Conservation (phyloP, 2,797 vertebrate genomes). For the Tachyglossus aculeatus region DNA sequence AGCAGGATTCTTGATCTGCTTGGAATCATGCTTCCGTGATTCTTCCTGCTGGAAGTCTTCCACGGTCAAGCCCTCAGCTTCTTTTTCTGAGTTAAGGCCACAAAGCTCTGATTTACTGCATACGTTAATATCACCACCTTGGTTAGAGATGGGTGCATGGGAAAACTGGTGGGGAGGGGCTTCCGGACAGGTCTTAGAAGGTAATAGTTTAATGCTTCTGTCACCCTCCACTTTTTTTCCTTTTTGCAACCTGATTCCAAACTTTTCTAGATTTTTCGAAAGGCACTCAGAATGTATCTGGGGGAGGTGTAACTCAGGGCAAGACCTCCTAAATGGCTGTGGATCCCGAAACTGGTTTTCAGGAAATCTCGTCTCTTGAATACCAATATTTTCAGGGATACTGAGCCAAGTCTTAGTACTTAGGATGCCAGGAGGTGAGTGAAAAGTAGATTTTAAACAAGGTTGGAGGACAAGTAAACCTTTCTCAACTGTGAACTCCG, state of each 20-base stretch:
- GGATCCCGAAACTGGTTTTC: neutral
- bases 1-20: slow-evolving; percentile 23
- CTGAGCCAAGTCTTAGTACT: slow-evolving; percentile 56
- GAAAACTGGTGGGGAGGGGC: neutral
- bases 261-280: slow-evolving; percentile 1
- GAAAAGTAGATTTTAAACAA: slow-evolving; percentile 15
- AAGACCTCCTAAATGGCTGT: slow-evolving; percentile 53
- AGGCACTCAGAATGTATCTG: slow-evolving; percentile 19
- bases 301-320: slow-evolving; percentile 56
- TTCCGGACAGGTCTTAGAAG: slow-evolving; percentile 14
- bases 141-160: neutral
- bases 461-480: slow-evolving; percentile 19
- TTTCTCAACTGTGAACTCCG: slow-evolving; percentile 1
- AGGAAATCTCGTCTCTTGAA: neutral
- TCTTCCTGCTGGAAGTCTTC: slow-evolving; percentile 1
- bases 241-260: slow-evolving; percentile 6
- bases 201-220: neutral
- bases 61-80: slow-evolving; percentile 20
- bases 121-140: neutral
- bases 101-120: neutral
- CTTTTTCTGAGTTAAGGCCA: slow-evolving; percentile 33
- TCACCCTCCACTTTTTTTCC: neutral
- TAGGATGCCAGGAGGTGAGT: slow-evolving; percentile 20
- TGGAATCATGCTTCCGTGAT: slow-evolving; percentile 7
- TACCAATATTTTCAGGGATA: slow-evolving; percentile 61